Percentiles rank a stretch among this genome's conserved stretches.
Conservation (phyloP, 2,113 vertebrate species). For the Thamnaconus septentrionalis region DNA sequence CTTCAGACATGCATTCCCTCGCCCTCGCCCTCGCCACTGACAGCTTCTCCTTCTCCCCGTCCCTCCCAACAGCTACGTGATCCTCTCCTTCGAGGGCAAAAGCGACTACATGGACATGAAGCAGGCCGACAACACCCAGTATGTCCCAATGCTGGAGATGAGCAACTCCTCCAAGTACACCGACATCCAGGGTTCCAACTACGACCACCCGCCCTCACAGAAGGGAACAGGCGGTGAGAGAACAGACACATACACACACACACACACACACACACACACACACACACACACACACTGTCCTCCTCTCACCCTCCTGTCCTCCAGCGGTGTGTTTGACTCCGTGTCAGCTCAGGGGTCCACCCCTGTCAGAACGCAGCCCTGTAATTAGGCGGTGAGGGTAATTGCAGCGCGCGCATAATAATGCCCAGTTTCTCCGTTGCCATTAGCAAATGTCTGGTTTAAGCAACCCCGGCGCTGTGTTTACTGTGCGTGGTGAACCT, state of each 20-base stretch:
- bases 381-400: constrained; percentile 73
- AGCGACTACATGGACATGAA: constrained; percentile 99
- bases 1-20: background rate
- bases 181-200: constrained; percentile 86
- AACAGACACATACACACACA: constrained; percentile 11
- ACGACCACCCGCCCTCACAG: constrained; percentile 91
- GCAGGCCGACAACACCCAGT: constrained; percentile 91
- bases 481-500: constrained; percentile 39
- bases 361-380: constrained; percentile 67
- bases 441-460: constrained; percentile 64
- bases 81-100: constrained; percentile 95
- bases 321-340: constrained; percentile 50
- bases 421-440: constrained; percentile 64
- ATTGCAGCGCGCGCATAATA: constrained; percentile 71
- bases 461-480: constrained; percentile 56
- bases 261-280: constrained; percentile 23
- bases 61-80: constrained; percentile 86
- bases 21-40: constrained; percentile 14
- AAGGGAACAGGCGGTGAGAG: constrained; percentile 81
- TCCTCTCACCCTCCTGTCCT: constrained; percentile 29
- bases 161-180: constrained; percentile 89
- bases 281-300: background rate
- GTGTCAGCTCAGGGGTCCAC: constrained; percentile 63
- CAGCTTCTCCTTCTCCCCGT: constrained; percentile 16
- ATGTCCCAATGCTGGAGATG: constrained; percentile 97